phyloP scores from a whole-genome alignment of 2,113 vertebrate species.

The Tretioscincus oriximinensis region DNA sequence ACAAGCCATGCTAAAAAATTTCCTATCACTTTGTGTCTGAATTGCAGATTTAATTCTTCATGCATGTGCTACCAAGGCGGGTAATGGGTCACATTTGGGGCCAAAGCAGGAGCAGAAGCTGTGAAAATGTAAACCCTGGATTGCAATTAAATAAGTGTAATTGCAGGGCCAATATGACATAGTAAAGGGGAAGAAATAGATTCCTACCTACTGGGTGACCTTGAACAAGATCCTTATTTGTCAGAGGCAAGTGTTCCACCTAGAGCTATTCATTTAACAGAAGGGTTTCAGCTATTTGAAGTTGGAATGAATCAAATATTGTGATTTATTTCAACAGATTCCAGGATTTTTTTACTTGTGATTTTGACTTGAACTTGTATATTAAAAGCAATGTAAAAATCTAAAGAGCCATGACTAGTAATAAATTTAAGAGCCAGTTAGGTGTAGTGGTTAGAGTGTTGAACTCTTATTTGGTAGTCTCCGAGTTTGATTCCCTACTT shows the following conservation, averaged over 20 bases:
- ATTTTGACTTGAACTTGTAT: not conserved
- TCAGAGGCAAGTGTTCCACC: not conserved
- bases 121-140: not conserved
- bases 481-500: no score
- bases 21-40: not conserved
- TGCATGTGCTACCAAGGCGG: not conserved
- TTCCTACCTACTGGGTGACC: not conserved
- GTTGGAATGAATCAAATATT: no score
- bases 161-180: not conserved
- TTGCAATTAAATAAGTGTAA: not conserved
- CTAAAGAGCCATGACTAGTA: not conserved
- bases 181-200: not conserved
- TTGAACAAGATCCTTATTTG: not conserved
- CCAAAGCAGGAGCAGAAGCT: slow-evolving; percentile 12
- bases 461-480: no score
- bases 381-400: not conserved
- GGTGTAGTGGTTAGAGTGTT: no score
- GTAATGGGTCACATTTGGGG: not conserved
- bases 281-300: no score
- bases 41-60: slow-evolving; percentile 13
- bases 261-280: no score
- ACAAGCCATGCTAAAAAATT: slow-evolving; percentile 24
- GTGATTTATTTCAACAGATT: not conserved
- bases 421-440: no score
- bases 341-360: not conserved